Evolutionary conservation across 1,140 invertebrate species (phyloP), one percentile per base, ranked within the genome.

Genomic region (Neodiprion fabricii): DNA sequence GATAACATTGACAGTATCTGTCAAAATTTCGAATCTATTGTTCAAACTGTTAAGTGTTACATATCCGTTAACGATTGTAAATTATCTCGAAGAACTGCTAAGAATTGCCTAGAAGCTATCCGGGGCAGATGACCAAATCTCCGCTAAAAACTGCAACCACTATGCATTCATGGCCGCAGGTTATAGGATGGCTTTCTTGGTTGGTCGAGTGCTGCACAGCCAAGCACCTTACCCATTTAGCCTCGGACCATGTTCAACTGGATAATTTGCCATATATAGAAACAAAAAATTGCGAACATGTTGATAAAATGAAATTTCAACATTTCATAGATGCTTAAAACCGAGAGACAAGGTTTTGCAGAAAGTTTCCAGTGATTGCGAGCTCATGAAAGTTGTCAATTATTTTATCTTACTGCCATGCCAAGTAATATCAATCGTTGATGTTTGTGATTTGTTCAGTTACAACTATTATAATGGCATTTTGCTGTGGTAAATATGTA

Each of bases 101-200:
- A 86, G 88, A 76, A 78, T 89, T 71, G 85, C 86, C 1, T 90
- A 90, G 72, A 88, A 89, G 49, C 78, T 91, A 91, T 84, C 90
- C 90, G 12, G 90, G 89, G 61, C 75, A 85, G 3, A 84, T 91
- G 53, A 88, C 87, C 74, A 91, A 91, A 82, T 91, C 91, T 0
- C 91, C 90, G 90, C 81, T 92, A 72, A 90, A 89, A 78, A 90
- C 90, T 1, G 91, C 90, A 50, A 91, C 91, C 81, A 88, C 90
- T 1, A 85, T 88, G 76, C 91, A 91, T 81, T 89, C 90, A 3
- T 91, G 88, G 81, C 90, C 89, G 8, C 86, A 90, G 68, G 90
- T 90, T 67, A 79, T 92, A 0, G 90, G 87, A 0, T 90, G 91
- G 85, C 82, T 91, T 11, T 85, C 85, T 5, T 91, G 90, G 85